Conservation (phyloP, 2,888 invertebrate genomes). For the Oeneis ivallda region DNA sequence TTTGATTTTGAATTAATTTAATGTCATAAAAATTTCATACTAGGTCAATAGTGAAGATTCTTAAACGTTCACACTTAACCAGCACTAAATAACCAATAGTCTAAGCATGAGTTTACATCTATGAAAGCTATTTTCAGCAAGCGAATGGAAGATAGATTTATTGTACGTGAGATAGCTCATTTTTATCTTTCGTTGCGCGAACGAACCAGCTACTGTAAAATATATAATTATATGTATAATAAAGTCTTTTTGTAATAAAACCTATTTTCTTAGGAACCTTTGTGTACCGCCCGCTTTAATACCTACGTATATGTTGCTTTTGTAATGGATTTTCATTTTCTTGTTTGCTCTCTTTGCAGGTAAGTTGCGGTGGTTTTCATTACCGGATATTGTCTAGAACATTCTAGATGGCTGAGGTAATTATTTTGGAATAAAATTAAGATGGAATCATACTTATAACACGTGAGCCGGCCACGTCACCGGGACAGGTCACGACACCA, state of each 20-base stretch:
- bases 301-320: conserved; percentile 30
- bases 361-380: conserved; percentile 37
- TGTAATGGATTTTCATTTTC: conserved; percentile 36
- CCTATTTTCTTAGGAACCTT: conserved; percentile 39
- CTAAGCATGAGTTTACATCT: too few species aligned
- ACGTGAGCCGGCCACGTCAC: too few species aligned
- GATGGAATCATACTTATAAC: not conserved
- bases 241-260: conserved; percentile 42
- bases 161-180: not conserved
- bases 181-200: not conserved
- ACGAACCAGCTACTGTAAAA: conserved; percentile 1
- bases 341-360: conserved; percentile 42
- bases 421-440: conserved; percentile 15
- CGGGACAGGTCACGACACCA: too few species aligned
- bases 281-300: conserved; percentile 28
- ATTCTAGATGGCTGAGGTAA: conserved; percentile 35
- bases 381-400: conserved; percentile 32
- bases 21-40: too few species aligned
- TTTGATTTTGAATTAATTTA: too few species aligned
- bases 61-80: not conserved
- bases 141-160: not conserved
- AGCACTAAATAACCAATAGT: too few species aligned
- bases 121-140: not conserved
- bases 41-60: too few species aligned
- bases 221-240: too few species aligned